These are phyloP conservation scores for Bombyx huttoni DNA, from an alignment of 2,888 invertebrate species.

Conservation along the genomic window DNA sequence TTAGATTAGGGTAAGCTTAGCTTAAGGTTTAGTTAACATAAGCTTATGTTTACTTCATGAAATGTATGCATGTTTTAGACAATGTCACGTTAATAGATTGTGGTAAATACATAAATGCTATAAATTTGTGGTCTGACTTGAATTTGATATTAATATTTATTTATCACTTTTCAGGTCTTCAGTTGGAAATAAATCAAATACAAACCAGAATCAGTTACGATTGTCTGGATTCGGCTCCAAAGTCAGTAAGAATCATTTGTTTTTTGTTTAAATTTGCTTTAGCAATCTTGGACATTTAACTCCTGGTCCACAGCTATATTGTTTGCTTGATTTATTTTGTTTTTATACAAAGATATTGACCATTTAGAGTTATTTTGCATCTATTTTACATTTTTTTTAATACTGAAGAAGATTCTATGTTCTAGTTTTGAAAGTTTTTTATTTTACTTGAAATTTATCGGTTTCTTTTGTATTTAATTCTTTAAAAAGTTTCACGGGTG, in stretches of 20 bases:
- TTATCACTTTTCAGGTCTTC: conserved; percentile 55
- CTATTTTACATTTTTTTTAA: neutral
- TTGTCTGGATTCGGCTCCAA: conserved; percentile 84
- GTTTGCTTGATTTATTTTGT: neutral
- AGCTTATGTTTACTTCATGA: no score
- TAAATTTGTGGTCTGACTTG: no score
- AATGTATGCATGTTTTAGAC: no score
- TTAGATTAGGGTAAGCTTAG: no score
- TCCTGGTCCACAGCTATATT: neutral
- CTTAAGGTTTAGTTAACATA: no score
- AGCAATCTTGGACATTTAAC: conserved; percentile 22
- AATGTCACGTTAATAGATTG: no score
- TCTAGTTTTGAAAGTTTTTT: no score
- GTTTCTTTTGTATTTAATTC: no score
- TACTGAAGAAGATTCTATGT: no score
- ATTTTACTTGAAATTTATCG: no score
- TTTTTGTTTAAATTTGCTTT: conserved; percentile 42
- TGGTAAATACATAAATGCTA: no score
- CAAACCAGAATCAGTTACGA: conserved; percentile 70
- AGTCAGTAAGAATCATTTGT: conserved; percentile 97
- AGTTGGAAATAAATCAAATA: conserved; percentile 59
- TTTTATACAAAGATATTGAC: neutral
- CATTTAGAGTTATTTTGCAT: neutral
- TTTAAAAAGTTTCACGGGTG: no score
- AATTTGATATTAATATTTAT: neutral